Evolutionary conservation across 2,888 invertebrate species (phyloP).

Genomic region (Papilio protenor): DNA sequence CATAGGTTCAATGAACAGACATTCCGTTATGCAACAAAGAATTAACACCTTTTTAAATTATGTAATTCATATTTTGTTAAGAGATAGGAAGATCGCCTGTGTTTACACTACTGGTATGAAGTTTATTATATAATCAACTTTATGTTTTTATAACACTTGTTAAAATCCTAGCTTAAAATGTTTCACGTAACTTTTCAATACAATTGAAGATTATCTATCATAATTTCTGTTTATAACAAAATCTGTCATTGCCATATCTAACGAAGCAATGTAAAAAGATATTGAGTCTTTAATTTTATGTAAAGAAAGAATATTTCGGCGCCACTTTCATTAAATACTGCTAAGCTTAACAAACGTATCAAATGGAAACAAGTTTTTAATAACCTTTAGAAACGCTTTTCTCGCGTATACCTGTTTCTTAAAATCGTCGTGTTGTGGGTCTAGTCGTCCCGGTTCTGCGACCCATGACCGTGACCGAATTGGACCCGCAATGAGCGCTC

Average conservation of each 20-base stretch:
- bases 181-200: not conserved
- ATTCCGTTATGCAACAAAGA: slow-evolving; percentile 14
- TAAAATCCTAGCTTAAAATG: not conserved
- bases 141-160: not conserved
- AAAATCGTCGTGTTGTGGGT: slow-evolving; percentile 33
- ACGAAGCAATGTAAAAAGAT: not conserved
- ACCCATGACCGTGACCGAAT: slow-evolving; percentile 51
- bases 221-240: not conserved
- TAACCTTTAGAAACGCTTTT: slow-evolving; percentile 5
- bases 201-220: not conserved
- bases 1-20: slow-evolving; percentile 7
- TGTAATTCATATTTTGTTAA: slow-evolving; percentile 29
- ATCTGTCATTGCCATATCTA: not conserved
- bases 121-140: slow-evolving; percentile 4
- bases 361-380: slow-evolving; percentile 26
- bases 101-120: not conserved
- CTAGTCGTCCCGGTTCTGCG: slow-evolving; percentile 37
- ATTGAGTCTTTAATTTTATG: not conserved
- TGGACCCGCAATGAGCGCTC: slow-evolving; percentile 42
- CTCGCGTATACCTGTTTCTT: slow-evolving; percentile 15
- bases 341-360: slow-evolving; percentile 12
- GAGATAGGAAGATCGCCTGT: slow-evolving; percentile 4
- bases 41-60: slow-evolving; percentile 28
- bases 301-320: not conserved
- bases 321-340: slow-evolving; percentile 13